Conservation (phyloP, 2,113 vertebrate species). For the Eulacestoma nigropectus region DNA sequence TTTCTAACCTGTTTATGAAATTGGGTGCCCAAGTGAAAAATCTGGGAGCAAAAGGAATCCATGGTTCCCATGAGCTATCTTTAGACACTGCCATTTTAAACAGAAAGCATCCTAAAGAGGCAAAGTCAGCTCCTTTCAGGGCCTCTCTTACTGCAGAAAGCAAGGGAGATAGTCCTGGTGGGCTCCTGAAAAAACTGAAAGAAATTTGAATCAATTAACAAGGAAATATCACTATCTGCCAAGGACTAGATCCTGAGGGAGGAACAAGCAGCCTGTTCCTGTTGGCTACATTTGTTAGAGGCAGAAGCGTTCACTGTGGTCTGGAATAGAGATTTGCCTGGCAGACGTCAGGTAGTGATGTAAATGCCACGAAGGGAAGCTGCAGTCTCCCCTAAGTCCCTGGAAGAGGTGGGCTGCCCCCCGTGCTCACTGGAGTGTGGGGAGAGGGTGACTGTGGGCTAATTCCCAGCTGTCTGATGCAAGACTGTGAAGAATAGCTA, state of each 20-base stretch:
- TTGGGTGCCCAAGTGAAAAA: neutral
- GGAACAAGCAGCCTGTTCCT: neutral
- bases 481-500: neutral
- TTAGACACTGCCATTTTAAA: neutral
- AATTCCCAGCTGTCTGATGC: neutral
- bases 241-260: neutral
- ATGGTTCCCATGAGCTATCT: neutral
- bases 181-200: neutral
- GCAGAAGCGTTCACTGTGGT: neutral
- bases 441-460: neutral
- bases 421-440: neutral
- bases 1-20: neutral
- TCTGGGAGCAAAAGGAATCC: neutral
- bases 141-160: neutral
- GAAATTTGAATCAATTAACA: neutral
- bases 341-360: neutral
- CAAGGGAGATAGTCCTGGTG: neutral
- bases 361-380: neutral
- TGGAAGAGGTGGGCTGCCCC: neutral
- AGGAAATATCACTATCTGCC: neutral
- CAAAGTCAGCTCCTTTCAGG: neutral
- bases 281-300: neutral
- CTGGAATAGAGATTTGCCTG: neutral
- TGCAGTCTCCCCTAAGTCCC: neutral
- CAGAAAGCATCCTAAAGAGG: neutral